Base-by-base conservation (phyloP, 2,888 invertebrate genomes). In the Halictus quadricinctus region DNA sequence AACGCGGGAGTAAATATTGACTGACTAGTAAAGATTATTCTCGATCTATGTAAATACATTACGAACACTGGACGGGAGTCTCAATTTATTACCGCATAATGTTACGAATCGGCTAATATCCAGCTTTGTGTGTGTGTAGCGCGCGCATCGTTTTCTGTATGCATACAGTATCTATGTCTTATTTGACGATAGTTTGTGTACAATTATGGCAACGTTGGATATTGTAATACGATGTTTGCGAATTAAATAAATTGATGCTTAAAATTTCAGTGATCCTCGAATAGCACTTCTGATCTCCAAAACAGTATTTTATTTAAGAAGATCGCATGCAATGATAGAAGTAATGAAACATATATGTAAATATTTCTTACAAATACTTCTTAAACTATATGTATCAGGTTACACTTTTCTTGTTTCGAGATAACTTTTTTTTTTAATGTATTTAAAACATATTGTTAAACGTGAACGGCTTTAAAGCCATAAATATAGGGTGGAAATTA, bases 11-110 rank as follows among this genome's bases (percentile, higher is more conserved):
- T 74, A 89, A 89, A 88, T 84, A 87, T 60, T 80, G 77, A 66
- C 48, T 18, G 69, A 66, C 58, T 78, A 69, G 70, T 75, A 72
- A 81, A 58, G 70, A 82, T 88, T 89, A 76, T 87, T 85, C 84
- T 72, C 70, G 50, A 29, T 81, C 83, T 64, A 76, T 48, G 25
- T 77, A 85, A 89, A 87, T 76, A 83, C 50, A 50, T 69, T 70
- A 72, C 69, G 60, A 15, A 70, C 41, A 41, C 43, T 7, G 41
- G 12, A 70, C 60, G 72, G 72, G 46, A 72, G 50, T 72, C 48
- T 72, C 48, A 50, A 70, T 70, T 43, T 70, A 70, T 70, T 70
- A 70, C 43, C 70, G 70, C 70, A 8, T 43, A 70, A 70, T 70
- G 43, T 70, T n/a, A n/a, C 43, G 41, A 70, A 70, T n/a, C 70